These are phyloP conservation scores for Laothoe populi DNA, from an alignment of 2,888 invertebrate species.

Conservation along the genomic window DNA sequence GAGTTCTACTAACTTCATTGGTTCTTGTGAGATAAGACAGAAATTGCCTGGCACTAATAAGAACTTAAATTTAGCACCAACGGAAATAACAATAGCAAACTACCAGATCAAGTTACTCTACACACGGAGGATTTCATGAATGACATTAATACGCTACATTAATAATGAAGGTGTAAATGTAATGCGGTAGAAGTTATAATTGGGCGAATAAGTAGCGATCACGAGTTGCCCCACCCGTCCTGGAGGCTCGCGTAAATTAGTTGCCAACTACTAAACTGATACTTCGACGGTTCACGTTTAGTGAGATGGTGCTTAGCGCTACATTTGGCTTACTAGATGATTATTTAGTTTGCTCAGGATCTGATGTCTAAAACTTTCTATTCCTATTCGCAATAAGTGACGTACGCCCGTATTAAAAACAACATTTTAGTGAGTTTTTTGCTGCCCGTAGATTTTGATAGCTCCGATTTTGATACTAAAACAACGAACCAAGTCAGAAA, in stretches of 20 bases:
- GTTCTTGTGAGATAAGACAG: too few relatives aligned
- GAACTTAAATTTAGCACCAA: background rate
- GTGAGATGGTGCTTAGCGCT: slow-evolving; percentile 50
- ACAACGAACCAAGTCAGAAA: too few relatives aligned
- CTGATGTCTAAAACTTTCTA: slow-evolving; percentile 1
- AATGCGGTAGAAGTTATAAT: slow-evolving; percentile 69
- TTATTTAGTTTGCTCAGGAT: slow-evolving; percentile 32
- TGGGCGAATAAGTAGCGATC: slow-evolving; percentile 68
- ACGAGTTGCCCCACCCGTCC: slow-evolving; percentile 53
- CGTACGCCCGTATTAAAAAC: too few relatives aligned
- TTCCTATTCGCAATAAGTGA: background rate
- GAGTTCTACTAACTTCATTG: too few relatives aligned
- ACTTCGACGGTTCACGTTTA: slow-evolving; percentile 62
- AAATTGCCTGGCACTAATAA: background rate
- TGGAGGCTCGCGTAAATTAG: slow-evolving; percentile 66
- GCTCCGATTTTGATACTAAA: too few relatives aligned
- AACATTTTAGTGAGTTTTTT: too few relatives aligned
- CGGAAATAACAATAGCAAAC: slow-evolving; percentile 12
- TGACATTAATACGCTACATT: slow-evolving; percentile 29
- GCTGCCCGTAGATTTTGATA: too few relatives aligned
- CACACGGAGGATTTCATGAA: slow-evolving; percentile 16
- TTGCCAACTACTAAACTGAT: slow-evolving; percentile 71
- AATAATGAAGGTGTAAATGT: slow-evolving; percentile 38
- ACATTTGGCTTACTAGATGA: slow-evolving; percentile 26
- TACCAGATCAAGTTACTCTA: slow-evolving; percentile 7